phyloP scores from a whole-genome alignment of 2,888 invertebrate species.

The Sisyra terminalis region DNA sequence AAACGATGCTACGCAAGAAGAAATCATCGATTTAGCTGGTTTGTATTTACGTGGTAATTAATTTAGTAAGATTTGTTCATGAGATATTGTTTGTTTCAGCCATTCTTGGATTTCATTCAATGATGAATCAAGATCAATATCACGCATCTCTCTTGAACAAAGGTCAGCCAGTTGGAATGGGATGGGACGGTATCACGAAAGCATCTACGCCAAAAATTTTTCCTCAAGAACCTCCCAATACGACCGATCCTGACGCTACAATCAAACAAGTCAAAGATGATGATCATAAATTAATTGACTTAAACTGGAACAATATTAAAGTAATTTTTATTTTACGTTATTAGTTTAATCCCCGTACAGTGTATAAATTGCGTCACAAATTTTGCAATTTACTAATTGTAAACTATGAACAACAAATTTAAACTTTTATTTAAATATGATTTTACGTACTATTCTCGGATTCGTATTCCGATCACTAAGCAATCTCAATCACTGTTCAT shows the following conservation, averaged over 20 bases:
- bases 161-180: conserved; percentile 75
- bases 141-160: conserved; percentile 90
- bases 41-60: conserved; percentile 14
- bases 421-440: too few species aligned
- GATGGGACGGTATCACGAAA: conserved; percentile 92
- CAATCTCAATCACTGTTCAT: too few species aligned
- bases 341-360: not conserved
- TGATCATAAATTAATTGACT: conserved; percentile 69
- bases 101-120: conserved; percentile 97
- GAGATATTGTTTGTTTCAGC: conserved; percentile 34
- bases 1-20: conserved; percentile 75
- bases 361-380: too few species aligned
- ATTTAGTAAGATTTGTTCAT: too few species aligned
- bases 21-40: conserved; percentile 97
- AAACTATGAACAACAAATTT: too few species aligned
- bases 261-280: conserved; percentile 81
- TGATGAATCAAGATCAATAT: conserved; percentile 99
- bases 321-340: conserved; percentile 30
- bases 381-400: too few species aligned
- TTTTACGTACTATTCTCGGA: too few species aligned
- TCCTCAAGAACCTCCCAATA: conserved; percentile 92
- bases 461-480: too few species aligned
- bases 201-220: conserved; percentile 78
- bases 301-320: conserved; percentile 99
- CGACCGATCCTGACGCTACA: conserved; percentile 87